A percentile compares a stretch with the other conserved stretches of the same genome.
Evolutionary conservation across 1,140 invertebrate genomes (phyloP).

Genomic region (Lepidotrigona ventralis): DNA sequence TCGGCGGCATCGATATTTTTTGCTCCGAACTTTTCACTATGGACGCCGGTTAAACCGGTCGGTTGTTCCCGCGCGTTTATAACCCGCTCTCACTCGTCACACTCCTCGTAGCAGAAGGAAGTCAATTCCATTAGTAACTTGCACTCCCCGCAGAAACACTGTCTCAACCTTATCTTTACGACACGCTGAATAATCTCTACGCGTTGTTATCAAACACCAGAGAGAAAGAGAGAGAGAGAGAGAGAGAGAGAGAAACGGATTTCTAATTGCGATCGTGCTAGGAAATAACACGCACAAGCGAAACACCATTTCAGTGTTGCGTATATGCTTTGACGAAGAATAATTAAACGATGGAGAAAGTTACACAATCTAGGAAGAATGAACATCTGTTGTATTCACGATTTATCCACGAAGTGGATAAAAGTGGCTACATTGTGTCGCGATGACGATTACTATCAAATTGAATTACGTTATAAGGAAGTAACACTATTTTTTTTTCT

Average conservation of each 20-base stretch:
- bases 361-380: not conserved
- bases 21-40: conserved; percentile 10
- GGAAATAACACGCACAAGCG: not conserved
- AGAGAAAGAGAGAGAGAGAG: not conserved
- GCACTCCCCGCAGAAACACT: not conserved
- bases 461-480: too few species aligned
- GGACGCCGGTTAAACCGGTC: conserved; percentile 1
- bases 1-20: conserved; percentile 13
- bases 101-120: not conserved
- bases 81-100: not conserved
- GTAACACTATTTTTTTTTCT: too few species aligned
- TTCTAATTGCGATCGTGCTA: not conserved
- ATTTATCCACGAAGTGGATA: not conserved
- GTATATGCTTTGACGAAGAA: too few species aligned
- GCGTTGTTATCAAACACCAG: not conserved
- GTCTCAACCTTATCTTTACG: conserved; percentile 5
- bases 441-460: too few species aligned
- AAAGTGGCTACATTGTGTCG: too few species aligned
- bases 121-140: conserved; percentile 25
- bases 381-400: not conserved
- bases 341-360: not conserved
- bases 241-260: too few species aligned
- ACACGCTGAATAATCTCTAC: not conserved
- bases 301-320: too few species aligned
- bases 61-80: not conserved